Evolutionary conservation across 1,140 invertebrate species (phyloP), one percentile per base, ranked within the genome.

Genomic region (Drosophila lacteicornis): DNA sequence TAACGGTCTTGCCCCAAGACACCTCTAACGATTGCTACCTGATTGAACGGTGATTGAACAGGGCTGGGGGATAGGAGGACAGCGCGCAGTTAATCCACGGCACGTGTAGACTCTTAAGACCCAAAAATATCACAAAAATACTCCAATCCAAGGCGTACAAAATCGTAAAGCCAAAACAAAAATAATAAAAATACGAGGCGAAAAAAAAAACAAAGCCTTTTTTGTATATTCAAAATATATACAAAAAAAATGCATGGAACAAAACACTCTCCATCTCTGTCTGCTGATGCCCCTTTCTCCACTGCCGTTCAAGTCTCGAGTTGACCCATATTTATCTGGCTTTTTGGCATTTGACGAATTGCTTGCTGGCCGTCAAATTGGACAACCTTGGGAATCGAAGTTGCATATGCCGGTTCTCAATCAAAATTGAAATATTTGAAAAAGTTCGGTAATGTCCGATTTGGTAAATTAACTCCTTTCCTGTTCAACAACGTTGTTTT

Each of bases 81-180:
- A 36, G 47, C 45, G 76, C 55, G 66, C 53, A 49, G 36, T 74
- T 87, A 90, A 88, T 88, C 85, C 80, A 79, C 46, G 85, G 81
- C 84, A 88, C 85, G 85, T 88, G 84, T 88, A 84, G 61, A 62
- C 84, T 88, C 85, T 88, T 84, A 74, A 80, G 71, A 69, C 63
- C 58, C 25, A 36, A 69, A 76, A 63, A 65, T 45, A 73, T 50
- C 25, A 25, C 69, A 76, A 12, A 49, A 58, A 58, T 43, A 79
- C 58, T 12, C 56, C 49, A 69, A 76, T 47, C 43, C 38, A 49
- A 49, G 59, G 19, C 80, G 38, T 67, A 58, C 1, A 58, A 69
- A 69, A 62, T 65, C 42, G 17, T 36, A 55, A 51, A 13, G 33
- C 36, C 49, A 68, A 51, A 50, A 75, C 33, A 66, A 47, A 68